Conservation (phyloP, 2,888 invertebrate species). For the Cancer borealis region DNA sequence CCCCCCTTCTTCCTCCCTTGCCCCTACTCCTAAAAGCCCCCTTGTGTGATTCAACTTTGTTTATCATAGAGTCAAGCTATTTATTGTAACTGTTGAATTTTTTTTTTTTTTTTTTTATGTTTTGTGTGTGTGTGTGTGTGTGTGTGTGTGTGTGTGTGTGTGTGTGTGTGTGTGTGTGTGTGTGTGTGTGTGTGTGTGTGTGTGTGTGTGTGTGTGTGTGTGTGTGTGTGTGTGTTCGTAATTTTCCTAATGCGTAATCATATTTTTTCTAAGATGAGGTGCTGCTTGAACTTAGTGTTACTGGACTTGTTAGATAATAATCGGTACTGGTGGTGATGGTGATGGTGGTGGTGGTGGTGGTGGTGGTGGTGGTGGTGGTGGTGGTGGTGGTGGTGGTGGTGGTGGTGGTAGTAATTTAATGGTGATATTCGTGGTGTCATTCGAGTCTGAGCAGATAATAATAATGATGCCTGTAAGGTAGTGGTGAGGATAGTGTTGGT, state of each 20-base stretch:
- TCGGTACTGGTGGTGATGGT: not conserved
- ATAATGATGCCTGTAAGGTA: not conserved
- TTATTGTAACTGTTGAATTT: not conserved
- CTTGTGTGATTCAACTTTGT: not conserved
- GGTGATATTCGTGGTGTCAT: not conserved
- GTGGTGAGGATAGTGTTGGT: not conserved
- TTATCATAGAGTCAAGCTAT: not conserved
- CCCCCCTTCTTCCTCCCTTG: not conserved
- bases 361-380: too few species aligned
- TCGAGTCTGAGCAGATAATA: not conserved
- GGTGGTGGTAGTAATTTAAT: not conserved
- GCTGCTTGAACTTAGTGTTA: not conserved
- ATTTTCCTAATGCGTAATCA: not conserved
- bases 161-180: not conserved
- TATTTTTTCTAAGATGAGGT: not conserved
- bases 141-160: not conserved
- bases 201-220: conserved; percentile 43
- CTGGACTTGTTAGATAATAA: not conserved
- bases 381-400: too few species aligned
- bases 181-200: not conserved
- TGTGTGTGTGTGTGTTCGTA: conserved; percentile 16
- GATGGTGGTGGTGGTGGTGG: too few species aligned
- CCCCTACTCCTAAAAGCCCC: not conserved
- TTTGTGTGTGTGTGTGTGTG: not conserved
- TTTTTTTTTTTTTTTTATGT: not conserved